Evolutionary conservation across 2,797 vertebrate genomes (phyloP).

Genomic region (Columba guinea): DNA sequence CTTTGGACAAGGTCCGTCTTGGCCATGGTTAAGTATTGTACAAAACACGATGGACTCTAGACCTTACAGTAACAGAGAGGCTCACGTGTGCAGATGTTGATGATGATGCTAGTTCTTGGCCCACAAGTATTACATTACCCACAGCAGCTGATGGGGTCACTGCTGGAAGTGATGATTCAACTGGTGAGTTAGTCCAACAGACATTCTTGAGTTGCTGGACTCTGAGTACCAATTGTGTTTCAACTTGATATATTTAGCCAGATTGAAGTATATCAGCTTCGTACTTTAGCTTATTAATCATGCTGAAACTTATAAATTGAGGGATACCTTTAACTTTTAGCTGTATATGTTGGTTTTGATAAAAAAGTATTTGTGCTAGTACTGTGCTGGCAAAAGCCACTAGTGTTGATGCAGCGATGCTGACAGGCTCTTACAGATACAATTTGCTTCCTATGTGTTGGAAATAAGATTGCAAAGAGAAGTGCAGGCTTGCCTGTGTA

Average conservation of each 20-base stretch:
- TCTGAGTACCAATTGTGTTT: background rate
- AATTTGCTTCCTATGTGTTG: background rate
- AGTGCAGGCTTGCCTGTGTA: background rate
- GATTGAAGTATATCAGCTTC: accelerated
- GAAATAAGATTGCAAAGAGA: background rate
- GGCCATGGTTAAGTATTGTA: background rate
- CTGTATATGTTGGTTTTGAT: background rate
- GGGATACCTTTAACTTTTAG: background rate
- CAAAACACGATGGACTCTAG: background rate
- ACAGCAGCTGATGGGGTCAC: background rate
- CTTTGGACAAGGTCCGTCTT: background rate
- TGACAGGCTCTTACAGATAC: background rate
- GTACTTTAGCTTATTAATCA: accelerated
- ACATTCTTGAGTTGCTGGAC: background rate
- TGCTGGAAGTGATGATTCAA: background rate
- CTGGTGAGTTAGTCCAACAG: background rate
- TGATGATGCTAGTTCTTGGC: background rate
- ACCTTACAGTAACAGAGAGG: background rate
- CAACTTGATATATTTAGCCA: accelerated
- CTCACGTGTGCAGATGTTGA: background rate
- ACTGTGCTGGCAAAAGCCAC: background rate
- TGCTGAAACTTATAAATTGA: background rate
- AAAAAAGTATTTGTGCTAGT: background rate
- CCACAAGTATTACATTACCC: background rate
- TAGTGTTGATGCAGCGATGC: background rate